phyloP scores from a whole-genome alignment of 2,797 vertebrate species.

The Tiaroga cobitis region DNA sequence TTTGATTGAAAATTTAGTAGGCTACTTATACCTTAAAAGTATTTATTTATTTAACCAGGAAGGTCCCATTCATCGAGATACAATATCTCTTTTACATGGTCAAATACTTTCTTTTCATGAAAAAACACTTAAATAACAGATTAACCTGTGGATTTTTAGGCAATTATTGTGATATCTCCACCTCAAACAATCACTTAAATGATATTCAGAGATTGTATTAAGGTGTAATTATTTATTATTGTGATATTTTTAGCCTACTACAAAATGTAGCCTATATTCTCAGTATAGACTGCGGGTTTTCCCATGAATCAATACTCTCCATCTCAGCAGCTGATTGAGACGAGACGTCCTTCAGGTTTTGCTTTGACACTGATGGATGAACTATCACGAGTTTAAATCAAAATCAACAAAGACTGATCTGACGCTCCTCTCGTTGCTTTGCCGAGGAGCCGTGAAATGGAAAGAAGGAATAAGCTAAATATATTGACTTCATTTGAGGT shows the following conservation, averaged over 20 bases:
- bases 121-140: background rate
- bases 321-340: conserved; percentile 24
- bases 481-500: background rate
- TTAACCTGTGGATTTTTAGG: background rate
- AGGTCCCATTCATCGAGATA: no score
- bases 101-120: no score
- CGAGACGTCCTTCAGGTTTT: conserved; percentile 16
- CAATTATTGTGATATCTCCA: background rate
- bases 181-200: background rate
- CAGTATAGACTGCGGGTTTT: background rate
- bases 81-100: no score
- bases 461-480: background rate
- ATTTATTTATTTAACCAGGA: no score
- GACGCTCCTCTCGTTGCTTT: background rate
- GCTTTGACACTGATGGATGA: conserved; percentile 8
- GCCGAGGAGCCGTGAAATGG: background rate
- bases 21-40: no score
- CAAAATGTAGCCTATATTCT: no score
- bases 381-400: conserved; percentile 11
- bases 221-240: background rate
- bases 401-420: conserved; percentile 12
- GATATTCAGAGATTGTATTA: background rate
- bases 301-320: background rate
- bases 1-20: no score
- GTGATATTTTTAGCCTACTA: no score